Evolutionary conservation across 2,888 invertebrate species (phyloP).

Genomic region (Schrankia costaestrigalis): DNA sequence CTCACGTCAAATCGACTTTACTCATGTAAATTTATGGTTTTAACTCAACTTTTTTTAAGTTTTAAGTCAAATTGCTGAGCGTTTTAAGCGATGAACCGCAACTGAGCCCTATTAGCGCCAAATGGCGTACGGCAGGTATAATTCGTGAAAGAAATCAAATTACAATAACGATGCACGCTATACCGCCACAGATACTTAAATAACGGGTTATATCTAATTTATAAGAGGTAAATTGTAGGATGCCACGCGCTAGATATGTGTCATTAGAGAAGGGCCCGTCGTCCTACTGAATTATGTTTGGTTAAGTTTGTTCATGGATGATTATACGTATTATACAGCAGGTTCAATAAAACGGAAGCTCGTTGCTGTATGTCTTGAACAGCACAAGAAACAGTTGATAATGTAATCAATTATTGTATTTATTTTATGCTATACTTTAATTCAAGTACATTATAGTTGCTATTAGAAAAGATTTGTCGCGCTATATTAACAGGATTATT

Average conservation of each 20-base stretch:
- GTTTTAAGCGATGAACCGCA: slow-evolving; percentile 59
- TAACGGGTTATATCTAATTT: slow-evolving; percentile 76
- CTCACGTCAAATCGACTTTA: slow-evolving; percentile 66
- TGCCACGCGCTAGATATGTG: slow-evolving; percentile 61
- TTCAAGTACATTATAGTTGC: not conserved
- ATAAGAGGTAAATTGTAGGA: slow-evolving; percentile 73
- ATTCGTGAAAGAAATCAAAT: slow-evolving; percentile 74
- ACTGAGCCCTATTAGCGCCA: slow-evolving; percentile 62
- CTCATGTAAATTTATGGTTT: slow-evolving; percentile 59
- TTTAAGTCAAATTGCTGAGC: slow-evolving; percentile 57
- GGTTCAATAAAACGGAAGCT: slow-evolving; percentile 46
- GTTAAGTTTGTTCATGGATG: slow-evolving; percentile 60
- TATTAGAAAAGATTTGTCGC: not conserved
- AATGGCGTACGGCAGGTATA: slow-evolving; percentile 57
- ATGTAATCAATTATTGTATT: slow-evolving; percentile 5
- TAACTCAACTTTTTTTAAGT: slow-evolving; percentile 47
- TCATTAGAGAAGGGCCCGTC: slow-evolving; percentile 40
- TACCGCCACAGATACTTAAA: slow-evolving; percentile 67
- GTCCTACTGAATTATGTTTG: slow-evolving; percentile 62
- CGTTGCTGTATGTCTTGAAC: slow-evolving; percentile 21
- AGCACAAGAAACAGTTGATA: slow-evolving; percentile 5
- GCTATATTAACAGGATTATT: not conserved
- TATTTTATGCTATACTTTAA: slow-evolving; percentile 4
- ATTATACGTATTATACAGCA: slow-evolving; percentile 57
- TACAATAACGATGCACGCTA: slow-evolving; percentile 75